These are phyloP conservation scores for Nephrotoma guestfalica DNA, from an alignment of 2,888 invertebrate genomes.

Conservation along the genomic window DNA sequence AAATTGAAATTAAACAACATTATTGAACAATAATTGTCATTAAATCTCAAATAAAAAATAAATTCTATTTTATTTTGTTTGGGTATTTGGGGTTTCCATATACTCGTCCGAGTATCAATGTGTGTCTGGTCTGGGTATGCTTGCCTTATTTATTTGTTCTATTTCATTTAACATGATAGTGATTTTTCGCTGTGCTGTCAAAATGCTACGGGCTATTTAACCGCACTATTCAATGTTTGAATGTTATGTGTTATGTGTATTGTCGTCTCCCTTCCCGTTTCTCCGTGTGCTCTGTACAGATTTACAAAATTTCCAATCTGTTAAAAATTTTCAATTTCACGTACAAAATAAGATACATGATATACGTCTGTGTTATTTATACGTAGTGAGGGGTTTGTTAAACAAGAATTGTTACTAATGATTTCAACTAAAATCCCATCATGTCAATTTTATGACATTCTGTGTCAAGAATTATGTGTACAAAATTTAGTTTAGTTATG, in stretches of 20 bases:
- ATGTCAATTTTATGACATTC: neutral
- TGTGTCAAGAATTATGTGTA: neutral
- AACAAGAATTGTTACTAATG: neutral
- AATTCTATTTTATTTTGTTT: neutral
- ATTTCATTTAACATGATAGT: neutral
- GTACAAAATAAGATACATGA: neutral
- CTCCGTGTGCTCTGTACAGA: neutral
- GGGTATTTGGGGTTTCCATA: neutral
- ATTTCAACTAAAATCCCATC: neutral
- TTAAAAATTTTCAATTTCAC: neutral
- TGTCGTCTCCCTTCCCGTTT: neutral
- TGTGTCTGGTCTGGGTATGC: neutral
- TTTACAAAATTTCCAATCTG: neutral
- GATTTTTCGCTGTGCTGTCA: neutral
- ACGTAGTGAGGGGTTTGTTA: neutral
- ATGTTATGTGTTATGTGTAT: neutral
- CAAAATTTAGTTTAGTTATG: neutral
- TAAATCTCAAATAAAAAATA: neutral
- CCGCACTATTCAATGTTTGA: neutral
- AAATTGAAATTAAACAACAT: neutral
- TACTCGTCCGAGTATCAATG: neutral
- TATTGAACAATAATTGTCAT: neutral
- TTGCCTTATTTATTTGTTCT: neutral
- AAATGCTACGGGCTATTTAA: neutral
- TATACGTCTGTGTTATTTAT: neutral